Evolutionary conservation across 2,888 invertebrate species (phyloP), one percentile per base, ranked within the genome.

Genomic region (Hololepta plana): DNA sequence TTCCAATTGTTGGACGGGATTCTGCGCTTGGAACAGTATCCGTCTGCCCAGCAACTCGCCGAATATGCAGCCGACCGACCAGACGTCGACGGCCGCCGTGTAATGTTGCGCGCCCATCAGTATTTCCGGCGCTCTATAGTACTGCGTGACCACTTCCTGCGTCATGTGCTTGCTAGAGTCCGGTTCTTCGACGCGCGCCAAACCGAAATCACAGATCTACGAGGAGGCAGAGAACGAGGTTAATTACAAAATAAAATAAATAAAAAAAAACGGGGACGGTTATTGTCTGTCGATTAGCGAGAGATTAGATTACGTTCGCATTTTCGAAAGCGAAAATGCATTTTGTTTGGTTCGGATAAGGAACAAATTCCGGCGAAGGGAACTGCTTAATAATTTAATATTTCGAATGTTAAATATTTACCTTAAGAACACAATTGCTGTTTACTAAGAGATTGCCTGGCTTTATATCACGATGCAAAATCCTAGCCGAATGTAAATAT

Each of bases 11-110:
- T 93, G 91, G 37, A 96, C 85, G 10, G 96, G 95, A 57, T 84
- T 93, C 56, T 91, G 90, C 20, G 96, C 96, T 10, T 95, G 95
- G 64, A 98, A 98, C 38, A 98, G 68, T 42, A 98, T 98, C 43
- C 95, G 67, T 36, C 96, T 64, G 30, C 93, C 88, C 24, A 98
- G 69, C 32, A 98, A 68, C 54, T 98, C 98, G 19, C 95, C 96
- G 53, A 98, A 96, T 55, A 98, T 98, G 59, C 98, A 98, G 23
- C 98, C 98, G 23, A 98, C 95, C 21, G 91, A 91, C 98, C 98
- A 98, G 28, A 98, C 88, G 54, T 98, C 98, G 23, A 98, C 90
- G 3, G 93, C 88, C 6, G 84, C 82, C 4, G 87, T 80, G 60
- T 98, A 98, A 53, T 95, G 91, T 43, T 84, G 77, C 15, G 96